Evolutionary conservation across 2,797 vertebrate species (phyloP).

Genomic region (Etheostoma perlongum): DNA sequence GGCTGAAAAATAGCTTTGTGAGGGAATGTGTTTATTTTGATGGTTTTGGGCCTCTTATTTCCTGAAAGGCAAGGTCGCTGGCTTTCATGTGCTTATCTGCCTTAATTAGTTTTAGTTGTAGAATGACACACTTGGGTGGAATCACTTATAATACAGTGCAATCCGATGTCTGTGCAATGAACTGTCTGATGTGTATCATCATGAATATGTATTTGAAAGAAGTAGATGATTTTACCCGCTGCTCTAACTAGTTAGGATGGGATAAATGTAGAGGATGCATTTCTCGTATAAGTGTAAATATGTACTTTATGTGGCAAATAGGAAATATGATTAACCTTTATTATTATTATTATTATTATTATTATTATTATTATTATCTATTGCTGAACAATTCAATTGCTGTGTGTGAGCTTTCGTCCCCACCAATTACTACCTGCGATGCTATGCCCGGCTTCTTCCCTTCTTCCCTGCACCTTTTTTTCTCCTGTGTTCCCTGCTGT

Average conservation of each 20-base stretch:
- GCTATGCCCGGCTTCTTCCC: conserved; percentile 33
- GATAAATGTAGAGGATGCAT: too few relatives aligned
- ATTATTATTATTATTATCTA: conserved; percentile 21
- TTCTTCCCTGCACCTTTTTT: conserved; percentile 23
- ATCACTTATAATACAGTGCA: neutral
- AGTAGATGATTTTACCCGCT: neutral
- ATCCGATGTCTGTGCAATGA: neutral
- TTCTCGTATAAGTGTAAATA: too few relatives aligned
- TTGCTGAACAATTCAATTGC: conserved; percentile 15
- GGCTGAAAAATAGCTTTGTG: conserved; percentile 5
- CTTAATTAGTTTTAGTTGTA: neutral
- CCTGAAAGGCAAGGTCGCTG: neutral
- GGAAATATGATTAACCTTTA: too few relatives aligned
- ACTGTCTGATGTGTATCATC: neutral
- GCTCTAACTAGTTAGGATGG: too few relatives aligned
- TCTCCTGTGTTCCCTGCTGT: conserved; percentile 41
- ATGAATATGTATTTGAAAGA: neutral
- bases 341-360: too few relatives aligned
- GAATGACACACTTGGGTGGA: neutral
- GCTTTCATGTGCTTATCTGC: conserved; percentile 14
- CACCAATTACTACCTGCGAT: conserved; percentile 29
- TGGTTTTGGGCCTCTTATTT: conserved; percentile 13
- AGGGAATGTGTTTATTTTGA: neutral
- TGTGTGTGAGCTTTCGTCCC: conserved; percentile 21
- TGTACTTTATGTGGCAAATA: too few relatives aligned